Evolutionary conservation across 2,888 invertebrate genomes (phyloP), one percentile per base, ranked within the genome.

Genomic region (Nemapogon koenigi): DNA sequence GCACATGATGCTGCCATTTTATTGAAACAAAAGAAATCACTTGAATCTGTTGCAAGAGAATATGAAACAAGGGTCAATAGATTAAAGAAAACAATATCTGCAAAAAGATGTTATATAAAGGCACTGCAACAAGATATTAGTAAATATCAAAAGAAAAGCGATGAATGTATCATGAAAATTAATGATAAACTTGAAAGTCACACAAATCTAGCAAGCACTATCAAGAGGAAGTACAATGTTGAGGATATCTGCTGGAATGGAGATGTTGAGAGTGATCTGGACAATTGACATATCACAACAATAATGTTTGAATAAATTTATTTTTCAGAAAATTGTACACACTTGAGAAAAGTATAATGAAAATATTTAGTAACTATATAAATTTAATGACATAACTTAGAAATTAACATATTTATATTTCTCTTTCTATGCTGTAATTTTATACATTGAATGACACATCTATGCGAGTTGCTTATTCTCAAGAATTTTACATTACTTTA

Each of bases 241-340:
- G 57, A 67, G 38, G 55, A 62, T 18, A 46, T 55, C 26, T 47
- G 49, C 39, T 68, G 66, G 67, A 52, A 53, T 41, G 57, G 59
- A 54, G 59, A 65, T 38, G 47, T 62, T 49, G 54, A 62, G 46
- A 39, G 49, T 39, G 50, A 59, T 55, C 42, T 53, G 43, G 49
- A 57, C 64, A 66, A 61, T 59, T n/a, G 64, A 48, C 59, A 52
- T 52, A 52, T 47, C 50, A 40, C 29, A 10, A 47, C 46, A 39
- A 35, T 16, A 51, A 59, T 56, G 59, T 59, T 67, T 72, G 68
- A 73, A 67, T 73, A 75, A 71, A 66, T 72, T 72, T 76, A 72
- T 76, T 71, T 73, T 76, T 75, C 72, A 64, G 72, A 76, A 73
- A 73, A 73, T 70, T 73, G 70, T 75, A 76, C 76, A 76, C 67